These are phyloP conservation scores for Cuniculus paca DNA, from an alignment of 2,797 vertebrate genomes.

Conservation along the genomic window DNA sequence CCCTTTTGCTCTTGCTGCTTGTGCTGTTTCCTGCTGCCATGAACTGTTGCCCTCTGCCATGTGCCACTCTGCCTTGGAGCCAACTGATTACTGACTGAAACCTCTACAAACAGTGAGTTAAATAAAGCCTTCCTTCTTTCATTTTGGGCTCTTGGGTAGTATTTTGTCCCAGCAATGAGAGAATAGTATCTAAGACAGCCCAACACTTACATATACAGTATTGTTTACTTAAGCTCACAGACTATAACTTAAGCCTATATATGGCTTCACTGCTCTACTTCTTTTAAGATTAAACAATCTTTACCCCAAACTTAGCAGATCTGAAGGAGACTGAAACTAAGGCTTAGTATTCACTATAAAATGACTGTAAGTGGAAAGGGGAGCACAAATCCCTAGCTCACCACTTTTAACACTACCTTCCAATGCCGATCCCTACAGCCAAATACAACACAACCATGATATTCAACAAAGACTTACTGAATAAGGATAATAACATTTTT, in stretches of 20 bases:
- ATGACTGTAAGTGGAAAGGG: not conserved
- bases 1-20: too few species aligned
- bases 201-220: not conserved
- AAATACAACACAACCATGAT: not conserved
- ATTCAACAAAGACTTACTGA: not conserved
- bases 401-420: not conserved
- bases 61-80: too few species aligned
- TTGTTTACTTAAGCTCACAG: not conserved
- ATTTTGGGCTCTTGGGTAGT: too few species aligned
- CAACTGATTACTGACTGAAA: too few species aligned
- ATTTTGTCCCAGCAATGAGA: too few species aligned
- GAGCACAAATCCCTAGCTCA: not conserved
- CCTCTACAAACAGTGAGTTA: too few species aligned
- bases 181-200: not conserved
- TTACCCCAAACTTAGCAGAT: slow-evolving; percentile 34
- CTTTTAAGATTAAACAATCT: slow-evolving; percentile 59
- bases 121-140: too few species aligned
- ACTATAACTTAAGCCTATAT: slow-evolving; percentile 8
- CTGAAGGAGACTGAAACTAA: not conserved
- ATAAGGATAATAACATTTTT: not conserved
- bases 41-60: too few species aligned
- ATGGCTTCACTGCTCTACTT: slow-evolving; percentile 24
- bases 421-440: not conserved
- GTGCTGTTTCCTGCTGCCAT: too few species aligned
- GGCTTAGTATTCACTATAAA: slow-evolving; percentile 33